phyloP scores from a whole-genome alignment of 2,113 vertebrate genomes.

The Circaetus gallicus region DNA sequence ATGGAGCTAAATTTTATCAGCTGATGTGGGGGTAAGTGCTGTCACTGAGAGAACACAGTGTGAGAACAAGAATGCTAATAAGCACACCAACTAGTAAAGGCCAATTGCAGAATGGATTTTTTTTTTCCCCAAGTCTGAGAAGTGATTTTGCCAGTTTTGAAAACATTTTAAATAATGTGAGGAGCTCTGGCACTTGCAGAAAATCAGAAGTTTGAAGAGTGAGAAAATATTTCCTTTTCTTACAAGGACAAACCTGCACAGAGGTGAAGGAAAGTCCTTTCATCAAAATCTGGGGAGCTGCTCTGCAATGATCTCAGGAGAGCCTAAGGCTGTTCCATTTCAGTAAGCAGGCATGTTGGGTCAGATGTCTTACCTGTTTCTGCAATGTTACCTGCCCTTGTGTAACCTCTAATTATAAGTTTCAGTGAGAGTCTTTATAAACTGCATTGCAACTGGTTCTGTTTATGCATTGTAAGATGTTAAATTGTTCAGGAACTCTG shows the following conservation, averaged over 20 bases:
- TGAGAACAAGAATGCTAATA: constrained; percentile 10
- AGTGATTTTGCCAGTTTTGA: neutral
- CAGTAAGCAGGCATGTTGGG: neutral
- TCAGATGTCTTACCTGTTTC: constrained; percentile 30
- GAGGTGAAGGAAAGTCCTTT: neutral
- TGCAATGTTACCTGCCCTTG: constrained; percentile 51
- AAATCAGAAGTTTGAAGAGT: neutral
- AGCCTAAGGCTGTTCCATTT: constrained; percentile 45
- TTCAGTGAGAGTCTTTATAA: constrained; percentile 35
- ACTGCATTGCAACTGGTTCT: neutral
- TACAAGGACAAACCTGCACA: neutral
- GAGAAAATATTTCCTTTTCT: neutral
- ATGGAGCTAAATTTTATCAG: neutral
- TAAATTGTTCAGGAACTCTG: neutral
- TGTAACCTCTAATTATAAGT: constrained; percentile 52
- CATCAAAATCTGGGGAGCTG: neutral
- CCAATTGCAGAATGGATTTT: neutral
- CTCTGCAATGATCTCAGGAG: neutral
- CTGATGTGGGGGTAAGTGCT: neutral
- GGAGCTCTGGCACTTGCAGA: neutral
- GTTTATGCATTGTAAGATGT: neutral
- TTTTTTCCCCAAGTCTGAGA: neutral
- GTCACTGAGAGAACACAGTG: neutral
- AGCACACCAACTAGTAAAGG: neutral
- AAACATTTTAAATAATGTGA: neutral